A percentile compares a stretch with the other conserved stretches of the same genome.
phyloP scores from a whole-genome alignment of 2,888 invertebrate genomes.

The Hololepta plana region DNA sequence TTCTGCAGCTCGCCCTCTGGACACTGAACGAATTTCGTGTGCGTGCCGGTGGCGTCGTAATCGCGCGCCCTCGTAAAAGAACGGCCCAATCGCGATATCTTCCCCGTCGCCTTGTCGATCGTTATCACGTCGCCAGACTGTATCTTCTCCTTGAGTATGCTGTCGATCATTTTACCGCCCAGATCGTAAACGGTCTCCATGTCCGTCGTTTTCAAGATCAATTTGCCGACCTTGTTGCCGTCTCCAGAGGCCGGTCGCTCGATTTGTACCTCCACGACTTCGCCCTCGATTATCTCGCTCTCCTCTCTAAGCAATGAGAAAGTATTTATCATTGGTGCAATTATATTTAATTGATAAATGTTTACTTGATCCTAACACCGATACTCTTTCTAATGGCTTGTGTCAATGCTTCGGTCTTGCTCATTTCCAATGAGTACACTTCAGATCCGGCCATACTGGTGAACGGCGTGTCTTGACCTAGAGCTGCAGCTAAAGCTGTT shows the following conservation, averaged over 20 bases:
- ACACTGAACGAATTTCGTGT: constrained; percentile 86
- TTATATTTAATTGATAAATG: constrained; percentile 5
- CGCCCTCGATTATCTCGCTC: constrained; percentile 96
- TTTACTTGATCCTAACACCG: constrained; percentile 54
- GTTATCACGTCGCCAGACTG: constrained; percentile 94
- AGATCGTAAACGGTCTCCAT: constrained; percentile 99
- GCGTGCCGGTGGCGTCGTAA: constrained; percentile 84
- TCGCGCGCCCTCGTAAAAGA: constrained; percentile 93
- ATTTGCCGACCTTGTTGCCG: constrained; percentile 75
- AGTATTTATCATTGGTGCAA: constrained; percentile 3
- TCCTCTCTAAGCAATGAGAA: constrained; percentile 53
- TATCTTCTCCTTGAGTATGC: constrained; percentile 87
- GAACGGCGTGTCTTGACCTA: constrained; percentile 92
- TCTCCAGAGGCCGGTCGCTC: constrained; percentile 86
- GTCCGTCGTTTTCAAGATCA: constrained; percentile 96
- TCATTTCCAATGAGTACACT: constrained; percentile 96
- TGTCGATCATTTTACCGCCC: constrained; percentile 96
- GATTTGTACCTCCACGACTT: constrained; percentile 94
- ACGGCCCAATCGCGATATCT: constrained; percentile 51
- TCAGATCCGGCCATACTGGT: constrained; percentile 98
- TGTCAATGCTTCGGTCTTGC: constrained; percentile 94
- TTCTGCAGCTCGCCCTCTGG: constrained; percentile 98
- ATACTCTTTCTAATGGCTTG: constrained; percentile 96
- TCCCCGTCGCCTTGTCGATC: constrained; percentile 90
- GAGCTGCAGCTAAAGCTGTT: constrained; percentile 85